Evolutionary conservation across 2,113 vertebrate genomes (phyloP), one percentile per base, ranked within the genome.

Genomic region (Corythornis madagascariensis): DNA sequence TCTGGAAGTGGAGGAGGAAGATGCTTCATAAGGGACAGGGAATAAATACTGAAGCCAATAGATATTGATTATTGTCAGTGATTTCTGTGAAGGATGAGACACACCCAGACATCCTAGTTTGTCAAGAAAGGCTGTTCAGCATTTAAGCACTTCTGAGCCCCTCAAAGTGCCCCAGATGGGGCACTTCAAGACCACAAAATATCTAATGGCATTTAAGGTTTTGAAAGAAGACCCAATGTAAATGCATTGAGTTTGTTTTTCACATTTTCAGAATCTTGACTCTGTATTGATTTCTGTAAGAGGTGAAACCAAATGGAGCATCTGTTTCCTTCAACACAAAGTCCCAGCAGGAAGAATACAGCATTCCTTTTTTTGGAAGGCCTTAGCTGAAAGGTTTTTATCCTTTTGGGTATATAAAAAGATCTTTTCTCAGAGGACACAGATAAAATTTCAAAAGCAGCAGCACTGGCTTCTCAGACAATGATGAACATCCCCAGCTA

Each of bases 401-500:
- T 78, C 63, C 73, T 86, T 71, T 33, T 82, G 80, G 63, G 50
- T 66, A 55, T 75, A 83, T 74, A 57, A 88, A 91, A 86, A 69
- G 53, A 78, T 69, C n/a, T 19, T 65, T 75, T 93, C 74, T 75
- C 66, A 84, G 59, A 90, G 55, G 52, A 80, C 42, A 47, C 13
- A 71, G 85, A 64, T 63, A 70, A 64, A 50, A 65, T 89, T 83
- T 83, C 73, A 83, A 88, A 90, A 78, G 63, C 77, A 84, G 59
- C 31, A 94, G 45, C 80, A 48, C 1, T 61, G 31, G 45, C 48
- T 81, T 90, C 73, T 84, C 50, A 38, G 86, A 75, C 42, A 90
- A 61, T 45, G 93, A 47, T 7, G 74, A 86, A 18, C 42, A 45
- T 35, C 16, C 50, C 42, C 55, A 73, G 53, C 18, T 40, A 81